These are phyloP conservation scores for Liopterus haemorrhoidalis DNA, from an alignment of 2,888 invertebrate genomes.

Conservation along the genomic window DNA sequence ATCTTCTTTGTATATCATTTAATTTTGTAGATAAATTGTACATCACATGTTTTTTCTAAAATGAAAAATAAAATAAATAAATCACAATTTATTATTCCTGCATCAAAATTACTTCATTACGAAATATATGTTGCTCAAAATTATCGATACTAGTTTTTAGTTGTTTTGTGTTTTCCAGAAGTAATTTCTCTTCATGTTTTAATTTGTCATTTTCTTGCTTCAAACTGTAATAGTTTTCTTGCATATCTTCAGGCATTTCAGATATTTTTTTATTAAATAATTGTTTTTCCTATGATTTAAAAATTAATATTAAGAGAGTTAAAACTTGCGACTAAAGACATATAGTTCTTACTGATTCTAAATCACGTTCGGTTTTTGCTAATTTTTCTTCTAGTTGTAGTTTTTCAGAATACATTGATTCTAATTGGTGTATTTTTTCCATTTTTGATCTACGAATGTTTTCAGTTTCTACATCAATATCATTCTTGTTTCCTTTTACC, in stretches of 20 bases:
- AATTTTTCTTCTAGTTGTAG: conserved; percentile 33
- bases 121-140: conserved; percentile 29
- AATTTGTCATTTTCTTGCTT: conserved; percentile 30
- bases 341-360: conserved; percentile 28
- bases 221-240: conserved; percentile 32
- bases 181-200: conserved; percentile 29
- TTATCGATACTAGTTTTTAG: conserved; percentile 31
- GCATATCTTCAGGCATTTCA: conserved; percentile 32
- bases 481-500: conserved; percentile 25
- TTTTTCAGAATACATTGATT: conserved; percentile 33
- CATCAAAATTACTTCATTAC: conserved; percentile 28
- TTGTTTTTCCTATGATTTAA: conserved; percentile 23
- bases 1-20: conserved; percentile 29
- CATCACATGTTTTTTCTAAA: conserved; percentile 32
- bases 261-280: conserved; percentile 32
- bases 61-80: conserved; percentile 10
- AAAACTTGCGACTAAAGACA: background rate
- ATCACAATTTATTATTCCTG: conserved; percentile 2
- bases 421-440: conserved; percentile 30
- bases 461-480: conserved; percentile 26
- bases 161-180: conserved; percentile 32
- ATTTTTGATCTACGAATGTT: conserved; percentile 22
- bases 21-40: conserved; percentile 31
- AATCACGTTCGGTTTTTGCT: conserved; percentile 30
- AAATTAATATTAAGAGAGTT: background rate